phyloP scores from a whole-genome alignment of 2,797 vertebrate species.

The Gadopsis marmoratus region DNA sequence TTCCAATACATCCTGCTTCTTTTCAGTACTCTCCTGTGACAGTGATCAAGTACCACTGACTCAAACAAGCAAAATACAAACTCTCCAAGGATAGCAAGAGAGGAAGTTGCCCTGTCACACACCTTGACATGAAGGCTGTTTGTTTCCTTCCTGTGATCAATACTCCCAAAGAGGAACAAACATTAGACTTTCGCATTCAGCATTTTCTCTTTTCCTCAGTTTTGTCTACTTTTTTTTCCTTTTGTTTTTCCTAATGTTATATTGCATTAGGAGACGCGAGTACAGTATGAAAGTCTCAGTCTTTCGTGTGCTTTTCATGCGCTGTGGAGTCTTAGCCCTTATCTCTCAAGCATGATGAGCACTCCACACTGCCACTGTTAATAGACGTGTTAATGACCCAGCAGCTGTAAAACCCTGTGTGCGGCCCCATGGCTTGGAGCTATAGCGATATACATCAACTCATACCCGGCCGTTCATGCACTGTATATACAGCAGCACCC shows the following conservation, averaged over 20 bases:
- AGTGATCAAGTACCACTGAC: slow-evolving; percentile 42
- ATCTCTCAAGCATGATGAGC: slow-evolving; percentile 49
- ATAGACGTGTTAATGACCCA: slow-evolving; percentile 67
- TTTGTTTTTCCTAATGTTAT: not conserved
- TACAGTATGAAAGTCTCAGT: slow-evolving; percentile 6
- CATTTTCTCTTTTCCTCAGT: slow-evolving; percentile 1
- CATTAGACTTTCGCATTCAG: slow-evolving; percentile 45
- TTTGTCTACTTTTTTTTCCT: not conserved
- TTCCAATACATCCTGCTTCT: slow-evolving; percentile 41
- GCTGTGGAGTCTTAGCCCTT: slow-evolving; percentile 23
- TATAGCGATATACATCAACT: slow-evolving; percentile 31
- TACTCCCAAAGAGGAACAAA: slow-evolving; percentile 41
- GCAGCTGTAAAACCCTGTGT: slow-evolving; percentile 59
- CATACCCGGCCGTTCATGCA: slow-evolving; percentile 1
- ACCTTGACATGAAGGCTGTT: slow-evolving; percentile 42
- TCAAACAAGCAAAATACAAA: slow-evolving; percentile 35
- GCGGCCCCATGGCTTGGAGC: slow-evolving; percentile 52
- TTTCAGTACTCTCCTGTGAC: slow-evolving; percentile 36
- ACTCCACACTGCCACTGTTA: slow-evolving; percentile 65
- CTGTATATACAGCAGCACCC: not conserved
- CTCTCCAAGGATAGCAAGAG: slow-evolving; percentile 24
- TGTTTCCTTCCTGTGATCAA: slow-evolving; percentile 60
- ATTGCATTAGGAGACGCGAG: not conserved
- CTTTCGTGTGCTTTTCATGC: slow-evolving; percentile 33
- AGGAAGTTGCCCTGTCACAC: slow-evolving; percentile 46